Percentiles rank a stretch among this genome's conserved stretches.
phyloP scores from a whole-genome alignment of 1,140 invertebrate species.

The Vanessa tameamea region DNA sequence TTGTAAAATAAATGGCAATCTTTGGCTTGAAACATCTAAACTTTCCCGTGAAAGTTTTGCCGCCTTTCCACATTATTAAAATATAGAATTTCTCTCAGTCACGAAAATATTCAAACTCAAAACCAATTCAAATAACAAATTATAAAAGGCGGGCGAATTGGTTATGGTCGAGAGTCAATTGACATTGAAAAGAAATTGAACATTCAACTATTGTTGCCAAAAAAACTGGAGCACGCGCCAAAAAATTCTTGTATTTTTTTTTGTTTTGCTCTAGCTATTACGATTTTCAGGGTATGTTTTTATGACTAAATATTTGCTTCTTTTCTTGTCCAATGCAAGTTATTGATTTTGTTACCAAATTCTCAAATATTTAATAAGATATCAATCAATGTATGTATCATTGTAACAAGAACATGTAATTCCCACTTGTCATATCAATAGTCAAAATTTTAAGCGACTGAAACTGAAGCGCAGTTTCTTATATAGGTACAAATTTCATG shows the following conservation, averaged over 20 bases:
- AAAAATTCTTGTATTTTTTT: conserved; percentile 14
- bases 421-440: too few relatives aligned
- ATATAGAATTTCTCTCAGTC: background rate
- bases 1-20: too few relatives aligned
- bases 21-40: background rate
- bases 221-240: conserved; percentile 27
- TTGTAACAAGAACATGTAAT: too few relatives aligned
- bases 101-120: conserved; percentile 6
- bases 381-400: too few relatives aligned
- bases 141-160: conserved; percentile 5
- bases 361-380: too few relatives aligned
- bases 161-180: conserved; percentile 22
- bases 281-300: background rate
- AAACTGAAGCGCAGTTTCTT: too few relatives aligned
- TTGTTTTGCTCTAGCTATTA: background rate
- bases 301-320: background rate
- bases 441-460: too few relatives aligned
- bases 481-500: too few relatives aligned
- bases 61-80: background rate
- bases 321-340: background rate
- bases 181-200: conserved; percentile 9
- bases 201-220: conserved; percentile 2
- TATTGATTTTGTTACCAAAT: background rate
- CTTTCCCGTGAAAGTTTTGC: conserved; percentile 5
- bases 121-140: conserved; percentile 9